Evolutionary conservation across 2,113 vertebrate genomes (phyloP).

Genomic region (Rhombomys opimus): DNA sequence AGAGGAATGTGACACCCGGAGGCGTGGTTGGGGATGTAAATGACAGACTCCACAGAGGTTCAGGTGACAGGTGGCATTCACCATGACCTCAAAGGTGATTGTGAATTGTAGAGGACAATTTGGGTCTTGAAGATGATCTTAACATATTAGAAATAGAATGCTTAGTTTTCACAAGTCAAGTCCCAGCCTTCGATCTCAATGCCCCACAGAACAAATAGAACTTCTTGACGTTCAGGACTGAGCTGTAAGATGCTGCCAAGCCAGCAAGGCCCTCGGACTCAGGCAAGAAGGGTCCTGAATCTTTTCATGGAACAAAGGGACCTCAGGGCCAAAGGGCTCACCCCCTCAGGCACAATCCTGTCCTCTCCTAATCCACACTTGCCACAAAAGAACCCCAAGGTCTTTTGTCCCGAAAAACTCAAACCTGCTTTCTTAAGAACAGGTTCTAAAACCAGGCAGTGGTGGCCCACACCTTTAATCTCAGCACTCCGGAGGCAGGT

Average conservation of each 20-base stretch:
- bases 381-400: not conserved
- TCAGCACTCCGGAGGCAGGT: no score
- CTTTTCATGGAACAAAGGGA: not conserved
- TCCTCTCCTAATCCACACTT: not conserved
- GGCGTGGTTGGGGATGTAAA: not conserved
- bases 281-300: not conserved
- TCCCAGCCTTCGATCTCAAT: not conserved
- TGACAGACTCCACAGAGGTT: not conserved
- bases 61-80: not conserved
- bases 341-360: not conserved
- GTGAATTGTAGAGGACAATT: not conserved
- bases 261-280: not conserved
- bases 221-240: not conserved
- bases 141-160: not conserved
- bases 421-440: not conserved
- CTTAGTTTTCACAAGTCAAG: not conserved
- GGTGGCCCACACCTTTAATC: no score
- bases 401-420: not conserved
- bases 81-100: not conserved
- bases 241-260: not conserved
- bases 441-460: no score
- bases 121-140: not conserved
- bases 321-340: not conserved
- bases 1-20: not conserved
- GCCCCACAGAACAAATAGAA: not conserved